phyloP scores from a whole-genome alignment of 2,797 vertebrate species.

The Ficedula albicollis region DNA sequence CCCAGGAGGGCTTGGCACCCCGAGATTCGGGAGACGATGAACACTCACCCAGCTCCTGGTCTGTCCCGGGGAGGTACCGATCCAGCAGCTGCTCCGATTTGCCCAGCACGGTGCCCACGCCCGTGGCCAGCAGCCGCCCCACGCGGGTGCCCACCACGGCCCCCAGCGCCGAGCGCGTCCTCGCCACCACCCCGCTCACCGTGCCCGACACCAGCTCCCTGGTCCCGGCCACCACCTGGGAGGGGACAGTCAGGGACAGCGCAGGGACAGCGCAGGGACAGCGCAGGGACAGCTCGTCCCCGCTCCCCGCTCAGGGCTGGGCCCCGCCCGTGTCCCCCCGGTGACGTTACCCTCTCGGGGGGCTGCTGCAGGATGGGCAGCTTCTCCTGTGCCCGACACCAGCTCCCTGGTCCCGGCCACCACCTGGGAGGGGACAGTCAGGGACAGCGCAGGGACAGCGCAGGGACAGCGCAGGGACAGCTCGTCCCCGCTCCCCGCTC shows the following conservation, averaged over 20 bases:
- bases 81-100: slow-evolving; percentile 87
- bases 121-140: slow-evolving; percentile 74
- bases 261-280: no score
- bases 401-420: no score
- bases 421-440: no score
- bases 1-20: not conserved
- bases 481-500: rapidly evolving
- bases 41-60: slow-evolving; percentile 84
- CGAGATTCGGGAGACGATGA: rapidly evolving
- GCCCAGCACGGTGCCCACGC: slow-evolving; percentile 81
- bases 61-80: slow-evolving; percentile 82
- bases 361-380: slow-evolving; percentile 75
- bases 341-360: slow-evolving; percentile 58
- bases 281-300: not conserved
- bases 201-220: slow-evolving; percentile 53
- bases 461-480: not conserved
- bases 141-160: not conserved
- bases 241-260: not conserved
- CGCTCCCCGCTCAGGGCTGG: rapidly evolving
- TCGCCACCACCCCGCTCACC: slow-evolving; percentile 74
- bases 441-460: no score
- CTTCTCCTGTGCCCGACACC: no score
- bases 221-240: slow-evolving; percentile 70
- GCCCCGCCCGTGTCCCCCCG: not conserved
- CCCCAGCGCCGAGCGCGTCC: slow-evolving; percentile 74